Evolutionary conservation across 2,888 invertebrate species (phyloP), one percentile per base, ranked within the genome.

Genomic region (Luffia ferchaultella): DNA sequence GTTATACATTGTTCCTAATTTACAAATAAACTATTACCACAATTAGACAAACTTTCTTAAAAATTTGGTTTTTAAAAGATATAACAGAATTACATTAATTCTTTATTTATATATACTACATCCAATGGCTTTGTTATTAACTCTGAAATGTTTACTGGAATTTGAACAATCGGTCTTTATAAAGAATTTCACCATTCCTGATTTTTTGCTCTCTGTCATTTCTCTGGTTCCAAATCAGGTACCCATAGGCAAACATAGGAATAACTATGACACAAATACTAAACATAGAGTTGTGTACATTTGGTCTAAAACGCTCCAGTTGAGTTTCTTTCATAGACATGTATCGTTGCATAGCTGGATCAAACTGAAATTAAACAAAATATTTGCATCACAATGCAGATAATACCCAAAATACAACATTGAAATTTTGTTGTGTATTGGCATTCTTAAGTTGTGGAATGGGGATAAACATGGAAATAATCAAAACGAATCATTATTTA

Each of bases 301-400:
- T 90, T 1, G 93, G 88, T 62, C 85, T 87, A 65, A 93, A 93
- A 62, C 88, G 79, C 0, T 92, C 89, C 55, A 82, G 87, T 48
- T 86, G 75, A 5, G 86, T 87, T 0, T 86, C 87, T 68, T 88
- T 88, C 89, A 93, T 87, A 0, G 94, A 87, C 65, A 88, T 79
- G 65, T 87, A 93, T 49, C 93, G 87, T 61, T 92, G 89, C 2
- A 94, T 57, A 9, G 89, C 91, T n/a, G 90, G 76, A 72, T 96
- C 96, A 68, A 95, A 92, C 96, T 96, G 75, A 57, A 88, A 87
- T 50, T 56, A 60, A 60, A 63, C 45, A 30, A 51, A 53, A 16
- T 47, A 16, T 30, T n/a, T n/a, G n/a, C n/a, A n/a, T n/a, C n/a
- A n/a, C n/a, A n/a, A n/a, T n/a, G n/a, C n/a, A n/a, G n/a, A n/a